These are phyloP conservation scores for Cotesia congregata DNA, from an alignment of 2,888 invertebrate species.

Conservation along the genomic window DNA sequence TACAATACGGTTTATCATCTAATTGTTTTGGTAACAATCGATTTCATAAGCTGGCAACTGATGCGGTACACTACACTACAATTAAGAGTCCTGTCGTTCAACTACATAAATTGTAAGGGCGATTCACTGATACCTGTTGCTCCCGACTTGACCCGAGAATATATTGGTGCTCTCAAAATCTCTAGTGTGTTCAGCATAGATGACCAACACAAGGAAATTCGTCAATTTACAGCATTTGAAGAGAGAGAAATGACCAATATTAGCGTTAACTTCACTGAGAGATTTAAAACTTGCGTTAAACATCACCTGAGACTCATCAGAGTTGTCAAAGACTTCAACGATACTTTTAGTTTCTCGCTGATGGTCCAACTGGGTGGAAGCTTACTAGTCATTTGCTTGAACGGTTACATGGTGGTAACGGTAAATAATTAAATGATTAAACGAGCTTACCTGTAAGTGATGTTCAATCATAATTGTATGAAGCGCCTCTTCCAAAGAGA, in stretches of 20 bases:
- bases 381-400: not conserved
- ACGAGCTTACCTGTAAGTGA: no score
- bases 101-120: constrained; percentile 1
- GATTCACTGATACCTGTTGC: not conserved
- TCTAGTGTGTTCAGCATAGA: not conserved
- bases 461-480: no score
- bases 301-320: not conserved
- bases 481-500: no score
- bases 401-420: not conserved
- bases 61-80: constrained; percentile 47
- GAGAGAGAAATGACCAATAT: not conserved
- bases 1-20: constrained; percentile 50
- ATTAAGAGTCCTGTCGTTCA: constrained; percentile 51
- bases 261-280: not conserved
- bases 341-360: not conserved
- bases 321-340: not conserved
- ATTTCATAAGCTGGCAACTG: constrained; percentile 54
- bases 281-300: not conserved
- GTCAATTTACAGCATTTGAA: not conserved
- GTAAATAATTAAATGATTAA: not conserved
- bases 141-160: not conserved
- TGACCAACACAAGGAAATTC: not conserved
- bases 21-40: constrained; percentile 54
- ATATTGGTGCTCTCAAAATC: not conserved
- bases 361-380: not conserved